Conservation (phyloP, 2,113 vertebrate species). For the Stigmatopora nigra region DNA sequence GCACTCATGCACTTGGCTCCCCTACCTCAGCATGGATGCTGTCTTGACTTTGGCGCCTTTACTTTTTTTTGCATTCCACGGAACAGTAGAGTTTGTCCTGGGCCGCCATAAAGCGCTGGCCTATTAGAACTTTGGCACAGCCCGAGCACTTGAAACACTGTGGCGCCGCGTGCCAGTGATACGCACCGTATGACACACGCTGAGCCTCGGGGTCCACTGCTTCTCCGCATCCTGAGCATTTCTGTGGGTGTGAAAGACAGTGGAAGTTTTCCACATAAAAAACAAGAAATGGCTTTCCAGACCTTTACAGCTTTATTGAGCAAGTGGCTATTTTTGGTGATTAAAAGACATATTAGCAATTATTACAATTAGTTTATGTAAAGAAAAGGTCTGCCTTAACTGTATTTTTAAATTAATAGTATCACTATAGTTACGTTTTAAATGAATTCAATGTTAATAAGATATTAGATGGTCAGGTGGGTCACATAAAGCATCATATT, state of each 20-base stretch:
- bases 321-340: too few species aligned
- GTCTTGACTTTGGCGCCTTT: slow-evolving; percentile 26
- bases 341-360: too few species aligned
- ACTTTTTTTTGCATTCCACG: slow-evolving; percentile 89
- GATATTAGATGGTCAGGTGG: too few species aligned
- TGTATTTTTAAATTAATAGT: too few species aligned
- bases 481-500: neutral
- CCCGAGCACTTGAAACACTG: slow-evolving; percentile 90
- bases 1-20: neutral
- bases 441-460: too few species aligned
- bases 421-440: too few species aligned
- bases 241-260: slow-evolving; percentile 61
- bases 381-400: too few species aligned
- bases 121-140: slow-evolving; percentile 86
- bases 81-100: slow-evolving; percentile 90
- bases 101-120: slow-evolving; percentile 88
- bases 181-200: slow-evolving; percentile 83
- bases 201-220: slow-evolving; percentile 90
- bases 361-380: too few species aligned
- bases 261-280: neutral
- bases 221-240: slow-evolving; percentile 80
- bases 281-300: neutral
- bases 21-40: neutral
- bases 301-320: too few species aligned
- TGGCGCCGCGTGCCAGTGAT: slow-evolving; percentile 84